Conservation (phyloP, 2,113 vertebrate species). For the Cyrtonyx montezumae region DNA sequence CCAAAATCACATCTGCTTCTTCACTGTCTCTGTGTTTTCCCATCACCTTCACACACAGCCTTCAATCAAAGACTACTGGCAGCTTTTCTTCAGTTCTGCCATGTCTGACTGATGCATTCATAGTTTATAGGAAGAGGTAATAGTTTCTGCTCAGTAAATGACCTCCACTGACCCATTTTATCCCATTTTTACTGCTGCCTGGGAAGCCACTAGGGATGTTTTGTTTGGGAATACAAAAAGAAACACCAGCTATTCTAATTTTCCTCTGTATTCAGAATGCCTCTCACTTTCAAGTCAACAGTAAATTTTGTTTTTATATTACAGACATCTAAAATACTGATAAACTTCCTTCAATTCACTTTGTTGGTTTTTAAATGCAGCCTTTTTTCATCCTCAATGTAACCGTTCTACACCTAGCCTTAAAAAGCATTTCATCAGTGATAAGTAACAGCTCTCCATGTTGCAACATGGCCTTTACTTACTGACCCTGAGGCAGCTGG, state of each 20-base stretch:
- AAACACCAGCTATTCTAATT: not conserved
- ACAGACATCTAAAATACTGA: not conserved
- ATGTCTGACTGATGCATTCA: not conserved
- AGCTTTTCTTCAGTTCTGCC: not conserved
- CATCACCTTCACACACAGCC: not conserved
- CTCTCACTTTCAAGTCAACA: not conserved
- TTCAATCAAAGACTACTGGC: not conserved
- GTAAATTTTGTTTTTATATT: not conserved
- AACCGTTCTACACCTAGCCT: not conserved
- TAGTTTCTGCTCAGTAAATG: not conserved
- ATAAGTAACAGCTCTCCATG: not conserved
- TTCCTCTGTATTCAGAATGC: not conserved
- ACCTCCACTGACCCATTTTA: not conserved
- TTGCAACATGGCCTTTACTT: not conserved
- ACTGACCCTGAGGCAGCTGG: not conserved
- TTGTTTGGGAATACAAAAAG: not conserved
- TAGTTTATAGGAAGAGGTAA: not conserved
- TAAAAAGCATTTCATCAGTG: not conserved
- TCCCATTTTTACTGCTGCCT: not conserved
- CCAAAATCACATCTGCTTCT: not conserved
- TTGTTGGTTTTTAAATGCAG: not conserved
- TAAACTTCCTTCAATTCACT: not conserved
- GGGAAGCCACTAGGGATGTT: not conserved
- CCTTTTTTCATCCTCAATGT: not conserved
- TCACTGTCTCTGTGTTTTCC: not conserved